phyloP scores from a whole-genome alignment of 2,888 invertebrate genomes.

The Athripsodes cinereus region DNA sequence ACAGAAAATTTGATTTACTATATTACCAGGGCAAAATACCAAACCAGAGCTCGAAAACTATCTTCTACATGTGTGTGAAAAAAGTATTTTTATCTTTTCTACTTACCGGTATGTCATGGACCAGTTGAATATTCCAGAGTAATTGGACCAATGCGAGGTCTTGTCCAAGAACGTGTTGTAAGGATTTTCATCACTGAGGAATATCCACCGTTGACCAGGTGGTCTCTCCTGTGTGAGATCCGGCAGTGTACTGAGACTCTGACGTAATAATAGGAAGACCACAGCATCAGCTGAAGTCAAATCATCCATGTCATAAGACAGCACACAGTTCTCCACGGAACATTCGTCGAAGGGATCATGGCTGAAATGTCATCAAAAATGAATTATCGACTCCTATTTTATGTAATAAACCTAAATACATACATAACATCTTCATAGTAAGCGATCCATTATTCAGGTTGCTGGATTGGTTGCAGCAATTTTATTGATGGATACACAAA shows the following conservation, averaged over 20 bases:
- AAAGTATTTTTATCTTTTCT: too few species aligned
- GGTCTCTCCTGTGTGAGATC: constrained; percentile 36
- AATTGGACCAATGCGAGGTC: constrained; percentile 35
- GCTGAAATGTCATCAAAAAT: too few species aligned
- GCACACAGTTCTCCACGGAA: constrained; percentile 55
- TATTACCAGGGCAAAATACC: too few species aligned
- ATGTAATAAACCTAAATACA: too few species aligned
- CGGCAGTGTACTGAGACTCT: constrained; percentile 47
- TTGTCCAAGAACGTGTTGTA: constrained; percentile 49
- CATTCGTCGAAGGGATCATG: constrained; percentile 52
- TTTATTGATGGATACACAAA: too few species aligned
- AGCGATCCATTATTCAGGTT: too few species aligned
- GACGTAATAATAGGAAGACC: constrained; percentile 47
- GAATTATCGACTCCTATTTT: too few species aligned
- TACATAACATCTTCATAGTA: too few species aligned
- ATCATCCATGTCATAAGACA: constrained; percentile 49
- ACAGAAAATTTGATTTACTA: too few species aligned
- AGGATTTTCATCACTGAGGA: constrained; percentile 64
- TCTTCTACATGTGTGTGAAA: too few species aligned
- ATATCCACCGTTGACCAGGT: constrained; percentile 59
- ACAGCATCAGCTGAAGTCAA: constrained; percentile 57
- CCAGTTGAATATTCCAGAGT: constrained; percentile 64
- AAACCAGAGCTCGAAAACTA: too few species aligned
- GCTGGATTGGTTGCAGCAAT: too few species aligned
- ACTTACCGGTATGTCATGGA: constrained; percentile 60